These are phyloP conservation scores for Crotalus horridus DNA, from an alignment of 2,113 vertebrate species.

Conservation along the genomic window DNA sequence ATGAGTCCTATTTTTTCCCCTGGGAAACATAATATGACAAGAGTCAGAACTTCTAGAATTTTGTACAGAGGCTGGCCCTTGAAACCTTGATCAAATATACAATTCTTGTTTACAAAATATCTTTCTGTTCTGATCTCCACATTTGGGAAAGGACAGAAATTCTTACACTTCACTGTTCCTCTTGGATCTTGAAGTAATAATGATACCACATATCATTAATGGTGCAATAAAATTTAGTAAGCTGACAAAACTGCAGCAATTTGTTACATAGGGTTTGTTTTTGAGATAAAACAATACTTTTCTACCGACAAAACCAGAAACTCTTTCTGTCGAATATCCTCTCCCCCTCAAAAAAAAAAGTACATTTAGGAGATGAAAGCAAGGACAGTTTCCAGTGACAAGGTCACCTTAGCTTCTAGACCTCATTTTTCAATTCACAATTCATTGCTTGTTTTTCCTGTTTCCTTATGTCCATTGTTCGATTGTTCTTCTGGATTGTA, in stretches of 20 bases:
- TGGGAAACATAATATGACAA: conserved; percentile 36
- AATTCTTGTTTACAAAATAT: background rate
- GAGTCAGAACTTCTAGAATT: conserved; percentile 19
- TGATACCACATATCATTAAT: background rate
- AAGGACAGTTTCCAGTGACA: background rate
- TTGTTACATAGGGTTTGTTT: background rate
- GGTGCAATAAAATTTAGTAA: background rate
- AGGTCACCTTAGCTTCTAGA: background rate
- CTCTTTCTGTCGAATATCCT: background rate
- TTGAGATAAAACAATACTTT: background rate
- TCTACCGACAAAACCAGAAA: background rate
- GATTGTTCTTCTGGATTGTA: background rate
- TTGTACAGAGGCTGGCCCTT: background rate
- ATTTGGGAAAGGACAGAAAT: background rate
- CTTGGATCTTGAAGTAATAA: background rate
- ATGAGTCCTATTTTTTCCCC: conserved; percentile 33
- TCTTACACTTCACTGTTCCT: background rate
- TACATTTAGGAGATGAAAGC: background rate
- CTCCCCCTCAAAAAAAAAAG: background rate
- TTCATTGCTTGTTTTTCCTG: background rate
- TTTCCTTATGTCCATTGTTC: background rate
- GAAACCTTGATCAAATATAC: conserved; percentile 24
- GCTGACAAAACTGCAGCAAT: background rate
- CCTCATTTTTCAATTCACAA: background rate
- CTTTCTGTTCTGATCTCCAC: background rate